Evolutionary conservation across 2,888 invertebrate species (phyloP), one percentile per base, ranked within the genome.

Genomic region (Drosophila quinaria): DNA sequence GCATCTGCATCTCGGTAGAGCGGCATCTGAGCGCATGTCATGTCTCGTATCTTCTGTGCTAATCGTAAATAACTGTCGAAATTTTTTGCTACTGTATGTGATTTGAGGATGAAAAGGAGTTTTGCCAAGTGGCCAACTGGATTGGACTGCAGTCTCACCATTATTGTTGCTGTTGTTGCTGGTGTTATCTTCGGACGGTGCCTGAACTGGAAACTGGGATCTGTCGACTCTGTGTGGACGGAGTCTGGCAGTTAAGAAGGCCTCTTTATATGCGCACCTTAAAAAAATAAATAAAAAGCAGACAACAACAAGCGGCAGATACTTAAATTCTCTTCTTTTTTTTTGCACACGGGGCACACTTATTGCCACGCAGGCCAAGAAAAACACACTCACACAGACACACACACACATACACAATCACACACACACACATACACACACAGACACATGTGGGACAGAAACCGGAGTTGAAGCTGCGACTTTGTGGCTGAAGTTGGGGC

Each of bases 11-110:
- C 77, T 72, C 42, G 22, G 42, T 46, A 3, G 22, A 22, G 66
- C 60, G 64, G 77, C 77, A 68, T 87, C 68, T 88, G 89, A 87
- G 78, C 87, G 81, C 89, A 89, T 84, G 84, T 87, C 84, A 87
- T 89, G 84, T 89, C 81, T 81, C 89, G 84, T 84, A 89, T 84
- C 89, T 89, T 87, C 83, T 89, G 87, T 84, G 84, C 84, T 84
- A 84, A 84, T 86, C 86, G 86, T 86, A 86, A 90, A 86, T 90
- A 86, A 86, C 86, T 90, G 86, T 86, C 90, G 86, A 86, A 86
- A 86, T 90, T 90, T 90, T 82, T 88, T 86, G 86, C 86, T 86
- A 86, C 86, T 88, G 86, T 86, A 82, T 86, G 89, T 87, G 84
- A 84, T 89, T 89, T 89, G 80, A 78, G 80, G 74, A 81, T 79